phyloP scores from a whole-genome alignment of 2,888 invertebrate genomes.

The Dendrolimus pini region DNA sequence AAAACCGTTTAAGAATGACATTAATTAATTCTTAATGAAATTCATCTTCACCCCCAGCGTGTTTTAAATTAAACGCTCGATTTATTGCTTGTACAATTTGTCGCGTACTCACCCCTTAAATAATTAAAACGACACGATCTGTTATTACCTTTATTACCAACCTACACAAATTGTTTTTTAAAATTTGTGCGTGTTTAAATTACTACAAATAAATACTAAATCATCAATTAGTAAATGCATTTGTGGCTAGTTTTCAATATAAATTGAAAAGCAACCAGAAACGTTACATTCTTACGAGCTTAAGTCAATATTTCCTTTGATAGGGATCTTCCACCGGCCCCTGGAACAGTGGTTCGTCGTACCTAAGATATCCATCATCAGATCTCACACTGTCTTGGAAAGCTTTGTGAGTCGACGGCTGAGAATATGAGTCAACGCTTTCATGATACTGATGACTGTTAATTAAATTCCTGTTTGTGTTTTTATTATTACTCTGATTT shows the following conservation, averaged over 20 bases:
- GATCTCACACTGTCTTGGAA: constrained; percentile 52
- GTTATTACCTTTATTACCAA: constrained; percentile 66
- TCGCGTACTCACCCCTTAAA: constrained; percentile 48
- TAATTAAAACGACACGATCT: constrained; percentile 54
- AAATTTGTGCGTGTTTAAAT: constrained; percentile 26
- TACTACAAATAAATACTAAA: constrained; percentile 35
- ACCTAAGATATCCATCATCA: constrained; percentile 57
- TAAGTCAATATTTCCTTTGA: constrained; percentile 56
- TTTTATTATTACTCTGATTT: constrained; percentile 13
- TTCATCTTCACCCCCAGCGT: constrained; percentile 72
- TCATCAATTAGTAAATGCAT: constrained; percentile 12
- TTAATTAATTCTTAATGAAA: constrained; percentile 78
- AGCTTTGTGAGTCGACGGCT: constrained; percentile 46
- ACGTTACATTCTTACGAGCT: constrained; percentile 9
- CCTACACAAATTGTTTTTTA: constrained; percentile 43
- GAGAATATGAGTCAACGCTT: constrained; percentile 40
- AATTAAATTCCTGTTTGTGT: constrained; percentile 35
- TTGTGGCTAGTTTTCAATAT: constrained; percentile 31
- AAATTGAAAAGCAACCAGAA: constrained; percentile 30
- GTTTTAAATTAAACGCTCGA: constrained; percentile 72
- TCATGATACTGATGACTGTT: constrained; percentile 71
- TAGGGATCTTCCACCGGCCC: constrained; percentile 61
- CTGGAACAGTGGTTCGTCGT: constrained; percentile 61
- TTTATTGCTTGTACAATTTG: constrained; percentile 74
- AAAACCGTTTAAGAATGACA: constrained; percentile 75